These are phyloP conservation scores for Epirrita christyi DNA, from an alignment of 2,888 invertebrate genomes.

Conservation along the genomic window DNA sequence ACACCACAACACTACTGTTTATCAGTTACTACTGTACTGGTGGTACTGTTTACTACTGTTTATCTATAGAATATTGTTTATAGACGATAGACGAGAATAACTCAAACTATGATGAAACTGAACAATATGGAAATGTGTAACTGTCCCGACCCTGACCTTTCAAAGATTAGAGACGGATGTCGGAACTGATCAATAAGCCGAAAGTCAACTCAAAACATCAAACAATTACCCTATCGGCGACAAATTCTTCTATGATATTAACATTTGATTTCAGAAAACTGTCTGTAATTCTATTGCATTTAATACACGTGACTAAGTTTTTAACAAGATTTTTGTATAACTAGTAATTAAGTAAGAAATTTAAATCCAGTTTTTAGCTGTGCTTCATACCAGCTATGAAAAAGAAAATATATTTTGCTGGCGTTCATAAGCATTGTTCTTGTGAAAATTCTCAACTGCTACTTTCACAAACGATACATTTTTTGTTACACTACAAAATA, in stretches of 20 bases:
- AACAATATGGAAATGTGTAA: slow-evolving; percentile 22
- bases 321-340: no score
- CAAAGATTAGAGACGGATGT: slow-evolving; percentile 9
- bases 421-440: slow-evolving; percentile 3
- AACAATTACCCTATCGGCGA: slow-evolving; percentile 3
- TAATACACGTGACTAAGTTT: no score
- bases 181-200: slow-evolving; percentile 19
- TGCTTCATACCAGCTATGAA: no score
- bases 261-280: background rate
- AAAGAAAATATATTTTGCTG: no score
- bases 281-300: no score
- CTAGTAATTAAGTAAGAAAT: no score
- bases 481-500: background rate
- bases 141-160: slow-evolving; percentile 21
- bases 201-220: slow-evolving; percentile 6
- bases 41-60: no score
- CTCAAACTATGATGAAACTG: background rate
- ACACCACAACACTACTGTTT: no score
- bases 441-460: slow-evolving; percentile 5
- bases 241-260: background rate
- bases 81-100: background rate
- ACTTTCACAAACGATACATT: slow-evolving; percentile 10
- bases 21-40: no score
- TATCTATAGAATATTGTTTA: background rate
- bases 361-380: no score